Evolutionary conservation across 2,797 vertebrate species (phyloP), one percentile per base, ranked within the genome.

Genomic region (Peromyscus eremicus): DNA sequence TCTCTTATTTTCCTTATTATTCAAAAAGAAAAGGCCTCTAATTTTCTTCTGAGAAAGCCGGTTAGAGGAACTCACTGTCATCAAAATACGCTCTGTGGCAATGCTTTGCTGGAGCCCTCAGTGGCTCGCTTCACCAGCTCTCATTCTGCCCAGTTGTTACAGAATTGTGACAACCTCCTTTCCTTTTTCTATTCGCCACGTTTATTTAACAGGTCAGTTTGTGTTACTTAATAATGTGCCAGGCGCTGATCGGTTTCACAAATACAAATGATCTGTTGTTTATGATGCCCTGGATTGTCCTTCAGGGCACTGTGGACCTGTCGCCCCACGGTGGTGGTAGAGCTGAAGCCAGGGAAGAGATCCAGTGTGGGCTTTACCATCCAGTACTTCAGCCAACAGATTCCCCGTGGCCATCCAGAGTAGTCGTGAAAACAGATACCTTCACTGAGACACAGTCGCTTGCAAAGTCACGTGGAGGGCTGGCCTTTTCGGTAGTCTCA

Each of bases 1-100:
- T 70, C 92, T 96, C 90, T 82, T 96, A 88, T 93, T 97, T 95
- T 86, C 87, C 77, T 96, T 95, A 64, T 89, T 97, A 92, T 92
- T 95, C 93, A 89, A 89, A 95, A 94, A 83, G 96, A 81, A 60
- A 94, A 94, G 90, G n/a, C n/a, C 76, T 96, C 64, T 96, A 34
- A 93, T 94, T 97, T 95, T 92, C 92, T 91, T 92, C 64, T n/a
- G 2, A 77, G 89, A 70, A 89, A 91, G 92, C 85, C 84, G 89
- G 73, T 73, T 94, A 52, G 83, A 97, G 75, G 80, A 96, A 40
- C 92, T 80, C 73, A 57, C 84, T 90, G 93, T 91, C 82, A 91
- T 95, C 88, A 83, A 83, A 94, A n/a, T 32, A 13, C 10, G n/a
- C 79, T 84, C 23, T 37, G n/a, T 83, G 70, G 2, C 17, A 4